These are phyloP conservation scores for Chrysocyon brachyurus DNA, from an alignment of 2,797 vertebrate genomes.

Conservation along the genomic window DNA sequence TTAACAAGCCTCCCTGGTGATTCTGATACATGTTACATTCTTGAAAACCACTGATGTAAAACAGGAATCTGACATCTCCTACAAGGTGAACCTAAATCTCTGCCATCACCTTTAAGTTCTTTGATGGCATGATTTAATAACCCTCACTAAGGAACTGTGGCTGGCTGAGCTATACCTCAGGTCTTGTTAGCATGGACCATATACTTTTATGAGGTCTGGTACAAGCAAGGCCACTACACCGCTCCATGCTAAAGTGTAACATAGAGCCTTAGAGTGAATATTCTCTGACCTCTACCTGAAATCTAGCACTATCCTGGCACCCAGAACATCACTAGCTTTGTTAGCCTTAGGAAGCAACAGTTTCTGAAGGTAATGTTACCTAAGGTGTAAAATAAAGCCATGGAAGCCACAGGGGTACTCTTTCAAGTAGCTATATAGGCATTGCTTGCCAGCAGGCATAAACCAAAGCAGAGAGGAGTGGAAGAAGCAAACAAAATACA, in stretches of 20 bases:
- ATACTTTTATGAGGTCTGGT: not conserved
- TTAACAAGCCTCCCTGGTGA: not conserved
- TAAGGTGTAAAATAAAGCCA: not conserved
- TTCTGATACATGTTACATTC: not conserved
- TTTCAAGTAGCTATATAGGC: not conserved
- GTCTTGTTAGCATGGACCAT: not conserved
- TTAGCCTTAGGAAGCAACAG: not conserved
- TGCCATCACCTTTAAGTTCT: not conserved
- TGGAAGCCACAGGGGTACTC: not conserved
- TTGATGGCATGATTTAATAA: not conserved
- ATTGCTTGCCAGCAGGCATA: not conserved
- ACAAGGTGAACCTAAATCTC: not conserved
- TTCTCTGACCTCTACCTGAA: not conserved
- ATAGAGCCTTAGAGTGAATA: not conserved
- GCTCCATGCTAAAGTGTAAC: not conserved
- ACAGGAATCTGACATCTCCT: not conserved
- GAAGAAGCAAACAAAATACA: not conserved
- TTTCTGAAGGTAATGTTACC: not conserved
- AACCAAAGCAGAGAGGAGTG: not conserved
- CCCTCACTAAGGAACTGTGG: not conserved
- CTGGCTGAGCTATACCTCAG: not conserved
- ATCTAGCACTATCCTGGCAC: rapidly evolving
- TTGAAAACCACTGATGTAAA: not conserved
- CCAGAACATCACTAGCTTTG: not conserved
- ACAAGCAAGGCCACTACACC: not conserved